Conservation (phyloP, 2,888 invertebrate genomes). For the Sesia bembeciformis region DNA sequence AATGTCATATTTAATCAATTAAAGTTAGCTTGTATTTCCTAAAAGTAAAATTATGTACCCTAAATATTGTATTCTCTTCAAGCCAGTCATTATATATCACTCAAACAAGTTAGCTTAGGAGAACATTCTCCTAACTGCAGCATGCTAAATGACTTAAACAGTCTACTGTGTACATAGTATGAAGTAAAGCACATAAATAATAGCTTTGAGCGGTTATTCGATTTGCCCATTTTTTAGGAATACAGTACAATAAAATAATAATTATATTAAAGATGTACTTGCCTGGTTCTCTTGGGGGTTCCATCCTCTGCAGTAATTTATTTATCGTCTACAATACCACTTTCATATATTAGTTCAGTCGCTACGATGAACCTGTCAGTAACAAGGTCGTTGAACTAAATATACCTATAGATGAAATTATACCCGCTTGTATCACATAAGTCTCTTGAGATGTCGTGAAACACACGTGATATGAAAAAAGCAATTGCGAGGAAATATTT, state of each 20-base stretch:
- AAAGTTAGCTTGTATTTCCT: too few species aligned
- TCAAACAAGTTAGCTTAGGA: too few species aligned
- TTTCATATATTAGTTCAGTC: constrained; percentile 65
- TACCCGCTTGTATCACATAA: constrained; percentile 32
- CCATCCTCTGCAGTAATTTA: constrained; percentile 52
- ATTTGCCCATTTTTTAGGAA: not conserved
- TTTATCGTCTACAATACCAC: constrained; percentile 49
- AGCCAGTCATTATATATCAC: too few species aligned
- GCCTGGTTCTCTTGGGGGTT: constrained; percentile 70
- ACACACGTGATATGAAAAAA: not conserved
- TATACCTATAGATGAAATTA: constrained; percentile 62
- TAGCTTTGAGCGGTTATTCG: not conserved
- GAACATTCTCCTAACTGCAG: too few species aligned
- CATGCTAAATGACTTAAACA: too few species aligned
- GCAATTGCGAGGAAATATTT: not conserved
- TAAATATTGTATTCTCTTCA: too few species aligned
- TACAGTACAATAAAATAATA: too few species aligned
- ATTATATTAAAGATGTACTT: constrained; percentile 17
- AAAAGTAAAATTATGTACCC: too few species aligned
- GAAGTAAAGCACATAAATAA: too few species aligned
- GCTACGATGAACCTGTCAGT: constrained; percentile 73
- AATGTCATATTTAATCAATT: too few species aligned
- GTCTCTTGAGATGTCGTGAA: constrained; percentile 14
- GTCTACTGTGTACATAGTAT: too few species aligned
- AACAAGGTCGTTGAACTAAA: constrained; percentile 75